Evolutionary conservation across 2,113 vertebrate species (phyloP).

Genomic region (Smithornis capensis): DNA sequence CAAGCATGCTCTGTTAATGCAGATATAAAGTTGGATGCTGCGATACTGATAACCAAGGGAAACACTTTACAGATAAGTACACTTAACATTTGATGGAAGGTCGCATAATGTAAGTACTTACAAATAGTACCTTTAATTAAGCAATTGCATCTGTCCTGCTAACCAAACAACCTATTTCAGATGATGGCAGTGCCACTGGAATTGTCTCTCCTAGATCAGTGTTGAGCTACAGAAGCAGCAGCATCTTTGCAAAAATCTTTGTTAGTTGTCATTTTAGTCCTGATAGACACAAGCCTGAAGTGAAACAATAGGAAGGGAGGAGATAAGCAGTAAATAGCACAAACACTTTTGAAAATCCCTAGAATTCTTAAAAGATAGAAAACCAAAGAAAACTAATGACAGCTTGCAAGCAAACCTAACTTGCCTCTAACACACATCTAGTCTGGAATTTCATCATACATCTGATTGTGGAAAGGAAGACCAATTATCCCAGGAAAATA

Average conservation of each 20-base stretch:
- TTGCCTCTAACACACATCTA: constrained; percentile 38
- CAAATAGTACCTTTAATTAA: not conserved
- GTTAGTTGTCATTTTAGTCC: not conserved
- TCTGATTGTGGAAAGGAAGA: constrained; percentile 64
- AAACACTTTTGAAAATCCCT: not conserved
- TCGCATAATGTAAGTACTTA: not conserved
- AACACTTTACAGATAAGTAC: not conserved
- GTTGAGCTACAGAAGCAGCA: not conserved
- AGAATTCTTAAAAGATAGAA: not conserved
- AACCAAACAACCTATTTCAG: not conserved
- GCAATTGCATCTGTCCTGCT: not conserved
- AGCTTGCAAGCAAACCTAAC: not conserved
- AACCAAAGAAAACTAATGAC: not conserved
- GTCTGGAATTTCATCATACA: constrained; percentile 64
- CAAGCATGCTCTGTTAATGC: not conserved
- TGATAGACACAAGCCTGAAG: not conserved
- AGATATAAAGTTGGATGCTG: not conserved
- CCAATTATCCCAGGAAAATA: constrained; percentile 75
- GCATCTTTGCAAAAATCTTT: not conserved
- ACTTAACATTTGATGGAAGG: not conserved
- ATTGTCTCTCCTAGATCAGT: not conserved
- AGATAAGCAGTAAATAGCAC: not conserved
- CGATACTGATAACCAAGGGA: not conserved
- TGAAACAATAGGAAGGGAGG: not conserved
- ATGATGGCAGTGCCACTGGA: not conserved